These are phyloP conservation scores for Hexactinellida sp. DNA, from an alignment of 37 sponge, comb jelly and placozoan genomes.

Conservation along the genomic window DNA sequence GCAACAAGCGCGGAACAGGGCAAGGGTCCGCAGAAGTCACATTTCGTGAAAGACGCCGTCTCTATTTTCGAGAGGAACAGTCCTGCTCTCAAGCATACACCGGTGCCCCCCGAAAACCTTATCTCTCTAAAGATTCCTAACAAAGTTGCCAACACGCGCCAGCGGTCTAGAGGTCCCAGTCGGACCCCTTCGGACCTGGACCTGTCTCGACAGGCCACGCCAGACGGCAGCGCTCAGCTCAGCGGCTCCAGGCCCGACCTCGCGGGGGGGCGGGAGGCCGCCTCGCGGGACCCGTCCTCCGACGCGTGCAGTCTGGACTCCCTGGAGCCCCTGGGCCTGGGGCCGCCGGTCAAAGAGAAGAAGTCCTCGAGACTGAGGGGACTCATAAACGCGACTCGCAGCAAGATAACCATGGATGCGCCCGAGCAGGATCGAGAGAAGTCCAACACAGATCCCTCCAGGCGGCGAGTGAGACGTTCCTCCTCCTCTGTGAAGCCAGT, in stretches of 20 bases:
- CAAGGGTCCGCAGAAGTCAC: not conserved
- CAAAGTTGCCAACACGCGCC: not conserved
- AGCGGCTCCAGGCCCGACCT: not conserved
- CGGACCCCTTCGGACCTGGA: conserved; percentile 15
- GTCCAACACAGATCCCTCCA: not conserved
- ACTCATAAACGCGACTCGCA: not conserved
- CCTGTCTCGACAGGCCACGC: not conserved
- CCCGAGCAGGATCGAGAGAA: not conserved
- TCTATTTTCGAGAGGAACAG: not conserved
- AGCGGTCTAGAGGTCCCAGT: not conserved
- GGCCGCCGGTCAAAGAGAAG: not conserved
- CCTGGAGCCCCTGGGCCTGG: not conserved
- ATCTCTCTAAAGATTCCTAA: not conserved
- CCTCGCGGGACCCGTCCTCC: not conserved
- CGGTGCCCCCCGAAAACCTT: not conserved
- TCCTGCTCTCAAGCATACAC: not conserved
- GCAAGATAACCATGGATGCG: not conserved
- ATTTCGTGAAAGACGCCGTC: conserved; percentile 2
- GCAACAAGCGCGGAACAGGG: not conserved
- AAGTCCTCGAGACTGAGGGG: not conserved
- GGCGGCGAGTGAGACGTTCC: not conserved
- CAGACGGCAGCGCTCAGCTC: not conserved
- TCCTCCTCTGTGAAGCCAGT: not conserved
- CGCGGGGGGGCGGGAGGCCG: not conserved
- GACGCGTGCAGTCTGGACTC: not conserved